phyloP scores from a whole-genome alignment of 2,113 vertebrate genomes.

The Gobio gobio region DNA sequence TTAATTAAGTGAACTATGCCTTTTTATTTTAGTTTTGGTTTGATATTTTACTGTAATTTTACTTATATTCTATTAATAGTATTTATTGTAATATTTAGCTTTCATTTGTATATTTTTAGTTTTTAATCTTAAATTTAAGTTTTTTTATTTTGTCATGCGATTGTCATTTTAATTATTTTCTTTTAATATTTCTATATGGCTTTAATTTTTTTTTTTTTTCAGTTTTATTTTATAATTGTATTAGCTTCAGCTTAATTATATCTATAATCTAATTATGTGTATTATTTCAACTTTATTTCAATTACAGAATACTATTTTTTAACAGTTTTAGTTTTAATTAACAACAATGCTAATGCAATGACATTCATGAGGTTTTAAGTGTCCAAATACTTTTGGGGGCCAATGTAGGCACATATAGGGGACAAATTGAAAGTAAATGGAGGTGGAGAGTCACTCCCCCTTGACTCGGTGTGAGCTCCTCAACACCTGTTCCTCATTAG shows the following conservation, averaged over 20 bases:
- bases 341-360: not conserved
- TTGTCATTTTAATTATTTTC: not conserved
- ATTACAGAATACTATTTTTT: not conserved
- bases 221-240: not conserved
- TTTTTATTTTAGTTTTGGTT: not conserved
- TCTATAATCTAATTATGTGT: not conserved
- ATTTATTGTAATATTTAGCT: not conserved
- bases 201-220: not conserved
- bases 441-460: slow-evolving; percentile 52
- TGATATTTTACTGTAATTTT: no score
- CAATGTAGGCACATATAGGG: slow-evolving; percentile 48
- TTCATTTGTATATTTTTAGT: not conserved
- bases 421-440: slow-evolving; percentile 13
- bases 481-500: slow-evolving; percentile 77
- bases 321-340: not conserved
- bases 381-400: slow-evolving; percentile 25
- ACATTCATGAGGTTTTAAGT: not conserved
- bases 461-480: slow-evolving; percentile 63
- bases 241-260: no score
- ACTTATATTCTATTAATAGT: no score
- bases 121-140: not conserved
- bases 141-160: not conserved
- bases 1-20: not conserved
- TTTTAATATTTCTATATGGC: not conserved
- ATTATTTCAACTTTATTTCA: not conserved